Evolutionary conservation across 2,113 vertebrate species (phyloP), one percentile per base, ranked within the genome.

Genomic region (Paedocypris sp.): DNA sequence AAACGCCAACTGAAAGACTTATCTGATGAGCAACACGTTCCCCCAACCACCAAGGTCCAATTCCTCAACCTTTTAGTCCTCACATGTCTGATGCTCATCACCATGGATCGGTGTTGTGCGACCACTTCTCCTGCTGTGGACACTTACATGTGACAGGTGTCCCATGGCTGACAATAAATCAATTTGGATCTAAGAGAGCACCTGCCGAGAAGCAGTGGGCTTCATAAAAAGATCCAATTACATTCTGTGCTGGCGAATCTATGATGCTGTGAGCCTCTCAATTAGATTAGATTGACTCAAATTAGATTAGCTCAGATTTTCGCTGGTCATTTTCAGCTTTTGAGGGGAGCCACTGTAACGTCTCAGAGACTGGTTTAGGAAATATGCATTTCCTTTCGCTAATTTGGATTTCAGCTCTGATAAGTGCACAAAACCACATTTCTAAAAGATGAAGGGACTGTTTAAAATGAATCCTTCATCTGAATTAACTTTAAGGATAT

Each of bases 271-370:
- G 78, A 83, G 80, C 76, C 64, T 71, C 67, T 83, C 77, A 73
- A 66, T 53, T 70, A 53, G 51, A 74, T 75, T 68, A 67, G 73
- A 76, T 80, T 72, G 66, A 62, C 60, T 67, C 58, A 75, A 81
- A 85, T 85, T 74, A 60, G 70, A 74, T 85, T 84, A 84, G 47
- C 12, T 74, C 75, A 68, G 71, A 77, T 75, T 73, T 66, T 42
- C 69, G 73, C 72, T 79, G 77, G 70, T 77, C 67, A 75, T 73
- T 81, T 80, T 70, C 73, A 38, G 42, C 69, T 54, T 73, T 65
- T 72, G 60, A 73, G 67, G 31, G 64, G 63, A 57, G 16, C 10
- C 33, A 20, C 19, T 35, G 47, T 20, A 61, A 42, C 47, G 42
- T 16, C 8, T 36, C 42, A 25, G 25, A 16, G 33, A 64, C 60